Base-by-base conservation (phyloP, 2,797 vertebrate species). In the Leptoclinus maculatus region DNA sequence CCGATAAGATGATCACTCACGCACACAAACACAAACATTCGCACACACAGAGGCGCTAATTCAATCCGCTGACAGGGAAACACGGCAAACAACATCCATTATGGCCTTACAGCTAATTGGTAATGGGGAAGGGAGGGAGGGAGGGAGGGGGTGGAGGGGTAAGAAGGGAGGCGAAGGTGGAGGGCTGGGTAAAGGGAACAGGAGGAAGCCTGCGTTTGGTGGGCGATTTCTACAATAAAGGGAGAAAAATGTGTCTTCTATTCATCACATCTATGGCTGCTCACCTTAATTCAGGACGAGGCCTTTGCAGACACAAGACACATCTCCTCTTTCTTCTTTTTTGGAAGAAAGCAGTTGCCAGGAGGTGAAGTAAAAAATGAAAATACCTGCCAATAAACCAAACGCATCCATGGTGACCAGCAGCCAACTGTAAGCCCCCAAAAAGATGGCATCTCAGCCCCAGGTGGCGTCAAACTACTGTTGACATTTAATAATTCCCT, bases 61-160 rank as follows among this genome's bases (percentile, higher is more conserved):
- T 95, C 94, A 95, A 95, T 95, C 92, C 88, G 79, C 94, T 95
- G 92, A 94, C 92, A 95, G 92, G 90, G 88, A 94, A 95, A 95
- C 95, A 95, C 81, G 88, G 89, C 93, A 95, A 95, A 95, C 92
- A 95, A 94, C 94, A 95, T 94, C 94, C 92, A 95, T 95, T 95
- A 95, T 93, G 93, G 93, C 90, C 93, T 93, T 90, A 88, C 83
- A 94, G 94, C 92, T 95, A 95, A 96, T 95, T 95, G 94, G 93
- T 92, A 94, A 86, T 87, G 86, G 80, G 74, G 79, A 59, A 38
- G 73, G 63, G 45, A 13, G 17, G 72, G 58, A 54, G 59, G n/a
- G 12, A 49, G 27, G 71, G 39, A 66, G 67, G 7, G 25, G 65
- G 69, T 32, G 60, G 45, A 12, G 21, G 76, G 58, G 60, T 51